These are phyloP conservation scores for Sphaeramia orbicularis DNA, from an alignment of 2,797 vertebrate genomes.

Conservation along the genomic window DNA sequence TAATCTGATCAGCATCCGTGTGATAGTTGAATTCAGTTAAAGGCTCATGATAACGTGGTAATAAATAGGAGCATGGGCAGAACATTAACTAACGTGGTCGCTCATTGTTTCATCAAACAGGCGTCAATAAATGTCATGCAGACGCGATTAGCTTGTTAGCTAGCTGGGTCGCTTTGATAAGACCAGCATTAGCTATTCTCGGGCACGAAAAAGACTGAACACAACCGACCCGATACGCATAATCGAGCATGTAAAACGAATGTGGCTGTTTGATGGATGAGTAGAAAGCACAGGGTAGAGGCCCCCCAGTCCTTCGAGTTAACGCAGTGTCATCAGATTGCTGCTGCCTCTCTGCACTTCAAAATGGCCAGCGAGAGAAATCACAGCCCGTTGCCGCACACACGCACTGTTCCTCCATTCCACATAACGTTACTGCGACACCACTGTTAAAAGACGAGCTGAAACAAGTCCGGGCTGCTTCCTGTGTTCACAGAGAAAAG, in stretches of 20 bases:
- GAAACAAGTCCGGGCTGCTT: constrained; percentile 33
- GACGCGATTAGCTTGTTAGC: constrained; percentile 43
- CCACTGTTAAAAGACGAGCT: constrained; percentile 54
- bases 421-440: constrained; percentile 76
- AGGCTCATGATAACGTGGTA: rapidly evolving
- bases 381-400: constrained; percentile 56
- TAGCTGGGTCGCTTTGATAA: background rate
- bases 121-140: constrained; percentile 18
- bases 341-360: constrained; percentile 61
- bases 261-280: background rate
- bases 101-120: background rate
- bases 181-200: background rate
- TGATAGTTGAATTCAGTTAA: too few species aligned
- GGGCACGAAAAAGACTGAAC: background rate
- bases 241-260: constrained; percentile 23
- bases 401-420: constrained; percentile 60
- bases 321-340: constrained; percentile 74
- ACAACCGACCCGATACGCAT: constrained; percentile 10
- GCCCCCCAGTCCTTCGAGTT: constrained; percentile 36
- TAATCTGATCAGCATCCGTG: background rate
- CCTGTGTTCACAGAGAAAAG: constrained; percentile 6
- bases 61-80: background rate
- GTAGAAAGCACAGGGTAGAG: constrained; percentile 18
- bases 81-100: constrained; percentile 30
- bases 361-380: constrained; percentile 81